These are phyloP conservation scores for Drosophila siamana DNA, from an alignment of 2,888 invertebrate species.

Conservation along the genomic window DNA sequence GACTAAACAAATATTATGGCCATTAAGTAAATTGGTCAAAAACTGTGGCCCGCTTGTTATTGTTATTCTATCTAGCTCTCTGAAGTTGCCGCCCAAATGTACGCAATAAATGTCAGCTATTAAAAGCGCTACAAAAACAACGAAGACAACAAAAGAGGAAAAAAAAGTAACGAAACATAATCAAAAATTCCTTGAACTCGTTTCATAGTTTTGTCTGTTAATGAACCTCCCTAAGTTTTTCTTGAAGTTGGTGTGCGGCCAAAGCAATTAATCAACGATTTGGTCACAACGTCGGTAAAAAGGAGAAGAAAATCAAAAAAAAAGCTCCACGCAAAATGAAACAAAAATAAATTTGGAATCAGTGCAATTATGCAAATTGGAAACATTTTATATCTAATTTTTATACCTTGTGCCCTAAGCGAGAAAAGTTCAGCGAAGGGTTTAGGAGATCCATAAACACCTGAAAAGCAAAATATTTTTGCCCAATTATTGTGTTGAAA, in stretches of 20 bases:
- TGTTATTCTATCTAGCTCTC: constrained; percentile 31
- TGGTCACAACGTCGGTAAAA: constrained; percentile 47
- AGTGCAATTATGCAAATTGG: constrained; percentile 74
- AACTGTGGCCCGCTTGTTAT: constrained; percentile 50
- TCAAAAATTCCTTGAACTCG: constrained; percentile 21
- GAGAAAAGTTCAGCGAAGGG: background rate
- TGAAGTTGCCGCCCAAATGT: constrained; percentile 38
- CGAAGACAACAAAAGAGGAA: background rate
- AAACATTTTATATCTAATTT: constrained; percentile 38
- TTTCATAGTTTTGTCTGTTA: constrained; percentile 55
- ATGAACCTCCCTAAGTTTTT: constrained; percentile 38
- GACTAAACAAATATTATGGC: constrained; percentile 81
- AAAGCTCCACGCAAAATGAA: background rate
- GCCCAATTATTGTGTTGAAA: too few species aligned
- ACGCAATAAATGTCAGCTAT: constrained; percentile 68
- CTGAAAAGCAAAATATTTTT: too few species aligned
- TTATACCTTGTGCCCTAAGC: constrained; percentile 1
- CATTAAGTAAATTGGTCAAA: constrained; percentile 78
- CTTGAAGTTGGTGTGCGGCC: constrained; percentile 62
- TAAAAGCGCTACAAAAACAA: constrained; percentile 51
- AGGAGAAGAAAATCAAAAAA: background rate
- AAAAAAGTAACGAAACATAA: background rate
- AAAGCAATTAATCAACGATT: constrained; percentile 74
- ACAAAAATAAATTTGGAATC: constrained; percentile 59
- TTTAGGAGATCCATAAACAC: too few species aligned